These are phyloP conservation scores for Eupithecia centaureata DNA, from an alignment of 2,888 invertebrate genomes.

Conservation along the genomic window DNA sequence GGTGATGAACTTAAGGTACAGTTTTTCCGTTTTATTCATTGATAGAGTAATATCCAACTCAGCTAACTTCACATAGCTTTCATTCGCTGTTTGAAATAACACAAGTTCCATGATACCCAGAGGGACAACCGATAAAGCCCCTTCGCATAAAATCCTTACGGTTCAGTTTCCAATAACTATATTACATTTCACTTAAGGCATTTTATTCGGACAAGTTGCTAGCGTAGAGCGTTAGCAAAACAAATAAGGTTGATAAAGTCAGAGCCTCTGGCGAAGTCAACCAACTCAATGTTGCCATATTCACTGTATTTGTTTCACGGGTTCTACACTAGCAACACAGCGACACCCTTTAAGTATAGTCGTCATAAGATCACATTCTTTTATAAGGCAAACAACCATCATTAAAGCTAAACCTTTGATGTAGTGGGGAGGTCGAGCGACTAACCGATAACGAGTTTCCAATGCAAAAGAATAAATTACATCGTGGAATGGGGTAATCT, in stretches of 20 bases:
- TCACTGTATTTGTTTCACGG: conserved; percentile 9
- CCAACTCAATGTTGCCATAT: background rate
- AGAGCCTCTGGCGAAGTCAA: background rate
- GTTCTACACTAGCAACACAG: conserved; percentile 59
- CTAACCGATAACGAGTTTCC: conserved; percentile 67
- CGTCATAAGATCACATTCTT: conserved; percentile 83
- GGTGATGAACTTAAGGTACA: conserved; percentile 25
- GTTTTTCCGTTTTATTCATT: background rate
- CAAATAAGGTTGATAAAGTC: background rate
- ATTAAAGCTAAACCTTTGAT: conserved; percentile 82
- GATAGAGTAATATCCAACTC: background rate
- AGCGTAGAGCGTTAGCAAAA: conserved; percentile 48
- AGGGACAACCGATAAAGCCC: conserved; percentile 62
- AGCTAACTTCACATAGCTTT: background rate
- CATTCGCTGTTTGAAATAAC: background rate
- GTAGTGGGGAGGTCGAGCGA: conserved; percentile 58
- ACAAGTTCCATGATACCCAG: conserved; percentile 15
- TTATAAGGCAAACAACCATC: conserved; percentile 84
- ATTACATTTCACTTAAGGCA: conserved; percentile 81
- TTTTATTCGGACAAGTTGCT: conserved; percentile 64
- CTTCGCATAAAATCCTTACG: conserved; percentile 67
- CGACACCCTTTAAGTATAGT: conserved; percentile 77
- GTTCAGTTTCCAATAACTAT: conserved; percentile 75
- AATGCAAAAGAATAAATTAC: conserved; percentile 46
- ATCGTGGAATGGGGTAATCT: conserved; percentile 67